These are phyloP conservation scores for Himalopsyche tibetana DNA, from an alignment of 2,888 invertebrate genomes.

Conservation along the genomic window DNA sequence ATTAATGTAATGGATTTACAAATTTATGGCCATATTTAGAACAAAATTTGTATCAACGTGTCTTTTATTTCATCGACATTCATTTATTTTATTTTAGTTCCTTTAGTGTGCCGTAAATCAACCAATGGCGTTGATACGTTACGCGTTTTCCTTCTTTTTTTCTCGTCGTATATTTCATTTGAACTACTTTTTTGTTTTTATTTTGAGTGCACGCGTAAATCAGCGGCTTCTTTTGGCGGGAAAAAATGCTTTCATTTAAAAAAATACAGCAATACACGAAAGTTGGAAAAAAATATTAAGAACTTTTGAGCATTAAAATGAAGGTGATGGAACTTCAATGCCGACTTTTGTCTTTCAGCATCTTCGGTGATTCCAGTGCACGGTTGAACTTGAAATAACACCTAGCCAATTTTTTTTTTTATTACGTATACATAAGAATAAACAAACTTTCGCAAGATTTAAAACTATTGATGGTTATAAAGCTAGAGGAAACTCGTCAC, in stretches of 20 bases:
- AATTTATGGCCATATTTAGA: no score
- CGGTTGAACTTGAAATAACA: no score
- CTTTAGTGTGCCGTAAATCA: conserved; percentile 24
- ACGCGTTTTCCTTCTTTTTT: conserved; percentile 35
- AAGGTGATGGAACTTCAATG: no score
- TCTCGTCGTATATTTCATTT: conserved; percentile 36
- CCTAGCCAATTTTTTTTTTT: no score
- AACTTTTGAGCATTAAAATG: no score
- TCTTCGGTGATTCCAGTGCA: no score
- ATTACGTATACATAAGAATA: no score
- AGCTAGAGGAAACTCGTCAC: no score
- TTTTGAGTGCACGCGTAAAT: conserved; percentile 53
- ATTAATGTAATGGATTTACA: no score
- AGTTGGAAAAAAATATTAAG: not conserved
- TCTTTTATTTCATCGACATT: conserved; percentile 12
- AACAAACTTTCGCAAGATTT: no score
- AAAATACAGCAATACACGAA: not conserved
- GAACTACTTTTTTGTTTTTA: conserved; percentile 51
- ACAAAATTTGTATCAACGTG: not conserved
- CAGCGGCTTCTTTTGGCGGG: conserved; percentile 50
- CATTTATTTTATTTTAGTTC: not conserved
- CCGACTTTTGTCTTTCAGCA: no score
- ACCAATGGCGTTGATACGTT: conserved; percentile 13
- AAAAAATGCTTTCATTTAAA: conserved; percentile 30
- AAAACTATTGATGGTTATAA: no score